Conservation (phyloP, 2,797 vertebrate genomes). For the Miichthys miiuy region DNA sequence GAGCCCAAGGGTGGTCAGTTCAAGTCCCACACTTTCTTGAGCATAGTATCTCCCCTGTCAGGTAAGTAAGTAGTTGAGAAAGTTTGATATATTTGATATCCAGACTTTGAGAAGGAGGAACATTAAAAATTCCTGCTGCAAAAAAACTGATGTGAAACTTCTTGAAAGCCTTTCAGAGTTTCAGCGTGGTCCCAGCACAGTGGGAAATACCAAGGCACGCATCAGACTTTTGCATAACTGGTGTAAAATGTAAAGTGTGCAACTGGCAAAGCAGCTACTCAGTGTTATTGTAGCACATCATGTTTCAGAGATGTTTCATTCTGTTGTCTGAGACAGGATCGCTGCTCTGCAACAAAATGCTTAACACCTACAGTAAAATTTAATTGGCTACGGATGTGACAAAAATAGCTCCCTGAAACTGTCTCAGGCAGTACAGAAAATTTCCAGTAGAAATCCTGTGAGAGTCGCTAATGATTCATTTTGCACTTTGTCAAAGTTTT, state of each 20-base stretch:
- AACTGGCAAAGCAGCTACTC: slow-evolving; percentile 7
- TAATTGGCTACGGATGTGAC: slow-evolving; percentile 71
- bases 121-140: neutral
- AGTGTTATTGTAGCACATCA: slow-evolving; percentile 7
- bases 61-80: neutral
- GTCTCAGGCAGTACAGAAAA: slow-evolving; percentile 33
- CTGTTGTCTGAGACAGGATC: slow-evolving; percentile 18
- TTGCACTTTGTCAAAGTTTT: slow-evolving; percentile 67
- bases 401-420: slow-evolving; percentile 65
- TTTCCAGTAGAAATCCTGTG: slow-evolving; percentile 44
- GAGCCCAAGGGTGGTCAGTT: too few species aligned
- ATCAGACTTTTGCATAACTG: neutral
- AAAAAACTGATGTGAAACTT: slow-evolving; percentile 12
- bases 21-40: too few species aligned
- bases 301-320: slow-evolving; percentile 1
- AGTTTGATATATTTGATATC: slow-evolving; percentile 24
- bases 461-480: slow-evolving; percentile 70
- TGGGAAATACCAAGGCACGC: neutral
- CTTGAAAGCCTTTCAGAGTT: slow-evolving; percentile 36
- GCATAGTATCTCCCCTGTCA: too few species aligned
- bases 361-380: slow-evolving; percentile 59
- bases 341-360: slow-evolving; percentile 26
- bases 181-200: slow-evolving; percentile 16
- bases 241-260: neutral
- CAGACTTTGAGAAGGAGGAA: slow-evolving; percentile 14